These are phyloP conservation scores for Panthera uncia DNA, from an alignment of 2,113 vertebrate genomes.

Conservation along the genomic window DNA sequence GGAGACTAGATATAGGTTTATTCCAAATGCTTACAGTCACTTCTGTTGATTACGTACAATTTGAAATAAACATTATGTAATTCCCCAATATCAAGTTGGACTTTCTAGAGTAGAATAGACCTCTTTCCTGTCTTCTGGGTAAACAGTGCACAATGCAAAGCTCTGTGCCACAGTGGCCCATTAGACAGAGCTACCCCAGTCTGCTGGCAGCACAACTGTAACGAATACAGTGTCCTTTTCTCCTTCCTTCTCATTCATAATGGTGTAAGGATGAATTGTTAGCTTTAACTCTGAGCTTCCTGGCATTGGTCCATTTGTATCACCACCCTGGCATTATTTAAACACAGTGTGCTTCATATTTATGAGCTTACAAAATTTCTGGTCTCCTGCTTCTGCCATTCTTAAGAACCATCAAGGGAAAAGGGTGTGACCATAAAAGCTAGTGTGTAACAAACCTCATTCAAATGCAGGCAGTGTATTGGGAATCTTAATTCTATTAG, in stretches of 20 bases:
- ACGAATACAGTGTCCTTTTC: constrained; percentile 43
- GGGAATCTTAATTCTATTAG: constrained; percentile 81
- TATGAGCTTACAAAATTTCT: constrained; percentile 77
- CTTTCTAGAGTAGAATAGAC: constrained; percentile 18
- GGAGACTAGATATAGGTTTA: background rate
- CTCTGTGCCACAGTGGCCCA: constrained; percentile 38
- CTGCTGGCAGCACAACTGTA: background rate
- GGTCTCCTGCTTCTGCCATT: constrained; percentile 66
- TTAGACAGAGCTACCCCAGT: background rate
- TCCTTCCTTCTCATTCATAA: constrained; percentile 64
- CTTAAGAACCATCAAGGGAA: constrained; percentile 67
- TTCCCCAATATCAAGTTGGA: background rate
- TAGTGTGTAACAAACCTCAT: constrained; percentile 69
- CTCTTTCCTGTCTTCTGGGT: constrained; percentile 57
- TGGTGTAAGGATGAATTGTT: constrained; percentile 42
- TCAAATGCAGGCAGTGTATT: constrained; percentile 76
- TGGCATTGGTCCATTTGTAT: constrained; percentile 68
- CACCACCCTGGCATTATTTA: constrained; percentile 73
- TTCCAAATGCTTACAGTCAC: constrained; percentile 23
- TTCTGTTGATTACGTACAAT: background rate
- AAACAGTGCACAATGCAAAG: constrained; percentile 58
- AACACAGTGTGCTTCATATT: constrained; percentile 68
- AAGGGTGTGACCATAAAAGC: constrained; percentile 71
- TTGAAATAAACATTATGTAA: constrained; percentile 57
- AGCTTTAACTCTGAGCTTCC: constrained; percentile 68